These are phyloP conservation scores for Pyrocoelia pectoralis DNA, from an alignment of 2,888 invertebrate genomes.

Conservation along the genomic window DNA sequence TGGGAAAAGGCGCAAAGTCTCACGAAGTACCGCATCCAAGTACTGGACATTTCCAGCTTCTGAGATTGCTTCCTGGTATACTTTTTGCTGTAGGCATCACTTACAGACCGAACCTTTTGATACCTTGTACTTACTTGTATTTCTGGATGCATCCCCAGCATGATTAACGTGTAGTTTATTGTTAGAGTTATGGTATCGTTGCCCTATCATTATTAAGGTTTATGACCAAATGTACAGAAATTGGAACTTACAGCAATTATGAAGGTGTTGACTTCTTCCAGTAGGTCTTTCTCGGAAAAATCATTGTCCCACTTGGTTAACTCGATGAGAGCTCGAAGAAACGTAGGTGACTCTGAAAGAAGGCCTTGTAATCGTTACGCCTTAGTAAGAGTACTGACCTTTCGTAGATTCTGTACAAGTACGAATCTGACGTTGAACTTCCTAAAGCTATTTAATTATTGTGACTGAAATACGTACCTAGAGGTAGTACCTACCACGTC, in stretches of 20 bases:
- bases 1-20: constrained; percentile 63
- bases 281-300: neutral
- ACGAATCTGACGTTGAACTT: too few species aligned
- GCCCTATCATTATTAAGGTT: constrained; percentile 36
- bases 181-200: constrained; percentile 50
- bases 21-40: constrained; percentile 65
- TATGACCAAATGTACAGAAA: too few species aligned
- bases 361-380: too few species aligned
- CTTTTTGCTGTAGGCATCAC: constrained; percentile 46
- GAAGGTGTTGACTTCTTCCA: neutral
- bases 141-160: constrained; percentile 47
- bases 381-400: too few species aligned
- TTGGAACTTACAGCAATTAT: neutral
- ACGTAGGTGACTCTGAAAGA: constrained; percentile 48
- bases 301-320: neutral
- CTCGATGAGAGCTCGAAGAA: neutral
- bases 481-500: too few species aligned
- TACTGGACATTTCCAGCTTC: constrained; percentile 64
- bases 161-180: constrained; percentile 43
- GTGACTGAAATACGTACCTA: neutral
- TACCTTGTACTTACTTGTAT: constrained; percentile 51
- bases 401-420: too few species aligned
- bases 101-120: too few species aligned
- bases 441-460: too few species aligned
- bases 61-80: constrained; percentile 58